Base-by-base conservation (phyloP, 1,140 invertebrate genomes). In the Drosophila biarmipes region DNA sequence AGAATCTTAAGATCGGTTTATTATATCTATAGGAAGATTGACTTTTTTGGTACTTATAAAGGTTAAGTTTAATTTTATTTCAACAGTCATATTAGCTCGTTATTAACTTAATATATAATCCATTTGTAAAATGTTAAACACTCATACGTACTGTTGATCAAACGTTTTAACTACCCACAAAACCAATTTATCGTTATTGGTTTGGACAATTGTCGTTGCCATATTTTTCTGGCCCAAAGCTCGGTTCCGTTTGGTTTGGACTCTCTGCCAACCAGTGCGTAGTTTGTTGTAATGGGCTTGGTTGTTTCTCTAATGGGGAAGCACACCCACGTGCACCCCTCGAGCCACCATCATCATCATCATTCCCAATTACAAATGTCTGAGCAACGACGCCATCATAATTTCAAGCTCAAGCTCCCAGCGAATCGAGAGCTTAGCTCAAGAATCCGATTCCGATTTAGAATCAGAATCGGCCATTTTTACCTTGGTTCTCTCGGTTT, bases 401-500 rank as follows among this genome's bases (percentile, higher is more conserved):
- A 71, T 59, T 56, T 73, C 40, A 11, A 57, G 37, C 56, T 58
- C 61, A 49, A 59, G 77, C 78, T 76, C 57, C 52, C 51, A 62
- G n/a, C 80, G 59, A 69, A 68, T 42, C 78, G 62, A 81, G 78
- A 84, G 80, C 80, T 84, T 53, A 73, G 62, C 78, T 79, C 55
- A 31, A 57, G 37, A 61, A 38, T 14, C 29, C 48, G 6, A 49
- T 24, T 79, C 54, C 58, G 56, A 52, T 49, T 63, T 37, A 19
- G 48, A 59, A 56, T 56, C 42, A 15, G 48, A 59, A 56, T 56
- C 49, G 52, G 24, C 49, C 40, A 68, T 66, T 68, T 67, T 68
- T 68, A 68, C 46, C 64, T 68, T 66, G 37, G 0, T 55, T 55
- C 53, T 37, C 27, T 24, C 15, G 37, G 21, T 53, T 48, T 31